phyloP scores from a whole-genome alignment of 2,888 invertebrate species.

The Catocala nupta region DNA sequence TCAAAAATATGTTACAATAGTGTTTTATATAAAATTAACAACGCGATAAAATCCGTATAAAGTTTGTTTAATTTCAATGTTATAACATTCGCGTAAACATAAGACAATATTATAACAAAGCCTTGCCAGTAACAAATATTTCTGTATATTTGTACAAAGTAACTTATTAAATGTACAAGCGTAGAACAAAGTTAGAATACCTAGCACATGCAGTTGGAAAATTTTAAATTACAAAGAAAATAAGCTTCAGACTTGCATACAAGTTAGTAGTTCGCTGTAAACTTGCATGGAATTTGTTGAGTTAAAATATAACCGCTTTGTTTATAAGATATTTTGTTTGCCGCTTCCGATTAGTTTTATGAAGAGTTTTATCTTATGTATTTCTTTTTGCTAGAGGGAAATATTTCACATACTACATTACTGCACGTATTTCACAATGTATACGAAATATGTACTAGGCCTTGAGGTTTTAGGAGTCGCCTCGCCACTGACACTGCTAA shows the following conservation, averaged over 20 bases:
- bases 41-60: too few relatives aligned
- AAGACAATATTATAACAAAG: conserved; percentile 34
- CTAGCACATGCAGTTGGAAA: conserved; percentile 70
- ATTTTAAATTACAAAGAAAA: conserved; percentile 82
- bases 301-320: conserved; percentile 67
- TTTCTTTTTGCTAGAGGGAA: too few relatives aligned
- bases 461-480: too few relatives aligned
- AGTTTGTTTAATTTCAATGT: too few relatives aligned
- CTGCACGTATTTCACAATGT: too few relatives aligned
- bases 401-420: too few relatives aligned
- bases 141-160: conserved; percentile 45
- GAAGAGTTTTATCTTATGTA: conserved; percentile 4
- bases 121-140: conserved; percentile 34
- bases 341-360: conserved; percentile 34
- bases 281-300: conserved; percentile 69
- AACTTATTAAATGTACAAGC: conserved; percentile 52
- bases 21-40: too few relatives aligned
- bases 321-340: conserved; percentile 35
- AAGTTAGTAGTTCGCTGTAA: conserved; percentile 75
- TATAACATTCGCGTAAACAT: too few relatives aligned
- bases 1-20: too few relatives aligned
- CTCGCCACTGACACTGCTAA: too few relatives aligned
- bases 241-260: conserved; percentile 70
- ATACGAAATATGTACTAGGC: too few relatives aligned
- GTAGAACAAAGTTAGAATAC: conserved; percentile 59